Base-by-base conservation (phyloP, 2,113 vertebrate species). In the Chaenogobius annularis region DNA sequence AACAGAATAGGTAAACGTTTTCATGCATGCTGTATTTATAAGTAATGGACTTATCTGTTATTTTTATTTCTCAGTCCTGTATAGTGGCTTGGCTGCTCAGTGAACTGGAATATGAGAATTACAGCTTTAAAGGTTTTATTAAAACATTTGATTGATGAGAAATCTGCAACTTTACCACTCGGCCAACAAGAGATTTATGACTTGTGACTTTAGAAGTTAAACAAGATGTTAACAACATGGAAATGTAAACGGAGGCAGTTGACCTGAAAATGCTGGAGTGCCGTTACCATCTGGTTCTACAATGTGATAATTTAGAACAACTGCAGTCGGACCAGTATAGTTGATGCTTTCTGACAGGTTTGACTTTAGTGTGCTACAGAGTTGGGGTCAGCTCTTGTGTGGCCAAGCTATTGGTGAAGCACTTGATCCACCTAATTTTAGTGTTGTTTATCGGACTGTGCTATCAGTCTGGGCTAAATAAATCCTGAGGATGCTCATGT, bases 371-470 rank as follows among this genome's bases (percentile, higher is more conserved):
- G 17, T 59, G 64, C 22, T 54, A 78, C 78, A 61, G 54, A 68
- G 59, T 79, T 76, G 75, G 69, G 61, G 69, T 61, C 64, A 43
- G 35, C 61, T 43, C 67, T 74, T 75, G 52, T 69, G 63, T 44
- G 68, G 70, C 61, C 54, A 68, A 74, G 58, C 61, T 78, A 75
- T 85, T 80, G 81, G 87, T 73, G 70, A 88, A 75, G 70, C 68
- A 74, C 70, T 75, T 72, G 82, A 78, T 74, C 72, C 64, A 48
- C 62, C 84, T 88, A 88, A 90, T 87, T 88, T 89, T 88, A 89
- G 88, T 81, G 69, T 72, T 88, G 85, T 88, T 90, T 87, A 86
- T 91, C 82, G 73, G 78, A 68, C 74, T 68, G 86, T 86, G 20
- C 55, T 88, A 86, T 86, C 79, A 48, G 72, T 74, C 72, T 61